These are phyloP conservation scores for Barbus barbus DNA, from an alignment of 2,113 vertebrate genomes.

Conservation along the genomic window DNA sequence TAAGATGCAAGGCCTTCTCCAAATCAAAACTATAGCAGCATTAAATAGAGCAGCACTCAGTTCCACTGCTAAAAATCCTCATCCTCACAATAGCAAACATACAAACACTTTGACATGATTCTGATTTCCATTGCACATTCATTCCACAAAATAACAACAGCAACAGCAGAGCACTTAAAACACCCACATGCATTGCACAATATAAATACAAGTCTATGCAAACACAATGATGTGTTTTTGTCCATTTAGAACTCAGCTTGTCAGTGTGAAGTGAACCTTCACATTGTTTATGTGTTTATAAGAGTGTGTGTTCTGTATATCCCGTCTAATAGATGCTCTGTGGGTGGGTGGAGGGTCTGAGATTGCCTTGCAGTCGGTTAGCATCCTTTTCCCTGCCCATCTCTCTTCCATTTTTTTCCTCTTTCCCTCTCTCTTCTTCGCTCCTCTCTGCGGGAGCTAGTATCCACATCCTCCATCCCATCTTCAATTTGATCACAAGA, in stretches of 20 bases:
- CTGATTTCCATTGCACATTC: neutral
- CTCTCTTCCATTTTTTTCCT: conserved; percentile 36
- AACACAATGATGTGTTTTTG: conserved; percentile 10
- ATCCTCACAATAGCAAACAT: neutral
- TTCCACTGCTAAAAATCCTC: neutral
- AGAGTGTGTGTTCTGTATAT: conserved; percentile 62
- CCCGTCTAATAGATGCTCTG: conserved; percentile 40
- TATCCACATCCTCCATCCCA: conserved; percentile 48
- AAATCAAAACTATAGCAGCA: neutral
- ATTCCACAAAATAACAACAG: conserved; percentile 8
- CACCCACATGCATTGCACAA: conserved; percentile 8
- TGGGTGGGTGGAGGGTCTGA: conserved; percentile 66
- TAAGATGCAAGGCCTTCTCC: neutral
- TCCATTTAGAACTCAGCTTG: conserved; percentile 19
- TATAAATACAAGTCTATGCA: conserved; percentile 3
- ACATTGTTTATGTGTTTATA: conserved; percentile 64
- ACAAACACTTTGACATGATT: neutral
- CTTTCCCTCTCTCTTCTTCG: conserved; percentile 21
- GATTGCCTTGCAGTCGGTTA: conserved; percentile 58
- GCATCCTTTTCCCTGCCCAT: conserved; percentile 51
- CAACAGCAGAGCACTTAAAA: neutral
- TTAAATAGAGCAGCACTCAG: neutral
- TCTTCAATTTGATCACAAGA: conserved; percentile 53
- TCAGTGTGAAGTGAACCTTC: conserved; percentile 51
- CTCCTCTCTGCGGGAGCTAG: conserved; percentile 60